Evolutionary conservation across 2,113 vertebrate genomes (phyloP), one percentile per base, ranked within the genome.

Genomic region (Ondatra zibethicus): DNA sequence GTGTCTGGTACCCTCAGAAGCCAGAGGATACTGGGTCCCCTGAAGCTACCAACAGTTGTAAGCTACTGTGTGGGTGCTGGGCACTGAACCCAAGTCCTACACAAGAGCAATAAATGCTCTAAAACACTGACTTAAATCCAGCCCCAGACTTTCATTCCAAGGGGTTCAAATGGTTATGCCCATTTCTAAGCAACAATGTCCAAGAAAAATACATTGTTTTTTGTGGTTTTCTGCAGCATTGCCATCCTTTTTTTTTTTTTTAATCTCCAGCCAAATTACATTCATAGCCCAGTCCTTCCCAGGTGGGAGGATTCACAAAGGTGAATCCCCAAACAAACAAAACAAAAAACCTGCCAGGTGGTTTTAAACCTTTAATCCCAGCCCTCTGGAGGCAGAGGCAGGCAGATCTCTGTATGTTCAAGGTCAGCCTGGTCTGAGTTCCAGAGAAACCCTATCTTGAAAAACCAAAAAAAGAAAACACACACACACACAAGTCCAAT

Each of bases 61-160:
- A 86, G 21, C 14, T 42, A 8, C 82, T 61, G 21, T 47, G n/a
- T 31, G 25, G 11, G 39, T 65, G 82, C 39, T 85, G 58, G 39
- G 82, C 31, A 84, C 39, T 61, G 42, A 86, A 66, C 61, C 58
- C 42, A 33, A 42, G 29, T 47, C 61, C 42, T 68, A 21, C 23
- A 45, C 17, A 19, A 86, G 10, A 85, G 42, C 75, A 77, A 42
- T 45, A 77, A 77, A 47, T 77, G 25, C 25, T 77, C 75, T 77
- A 14, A 27, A 16, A 13, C 73, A 29, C 42, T 29, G 42, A 77
- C 12, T 27, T 7, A 77, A 47, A 9, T 10, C 21, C 29, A 78
- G 29, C 21, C 78, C 58, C 14, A 63, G 25, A 92, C 82, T 93
- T 96, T 77, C 92, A 92, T 91, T 94, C 47, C 39, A 93, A 93